Conservation (phyloP, 2,113 vertebrate genomes). For the Ceratotherium simum region DNA sequence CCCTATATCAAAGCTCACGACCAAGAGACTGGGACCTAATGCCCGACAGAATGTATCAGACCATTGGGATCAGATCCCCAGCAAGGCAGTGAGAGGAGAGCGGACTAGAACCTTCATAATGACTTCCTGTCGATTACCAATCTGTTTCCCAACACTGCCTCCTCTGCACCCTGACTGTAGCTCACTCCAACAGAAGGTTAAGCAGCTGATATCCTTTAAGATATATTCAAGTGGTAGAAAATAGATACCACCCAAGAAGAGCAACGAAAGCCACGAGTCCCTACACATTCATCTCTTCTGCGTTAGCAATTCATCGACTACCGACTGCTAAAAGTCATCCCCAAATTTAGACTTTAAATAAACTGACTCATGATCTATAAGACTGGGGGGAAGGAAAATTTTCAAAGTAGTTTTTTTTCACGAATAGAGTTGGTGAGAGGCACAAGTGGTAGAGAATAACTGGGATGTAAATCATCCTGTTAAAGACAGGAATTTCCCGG, state of each 20-base stretch:
- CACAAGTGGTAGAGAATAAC: neutral
- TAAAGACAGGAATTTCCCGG: neutral
- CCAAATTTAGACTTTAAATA: conserved; percentile 9
- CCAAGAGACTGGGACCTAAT: neutral
- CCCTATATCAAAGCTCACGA: neutral
- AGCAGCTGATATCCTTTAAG: neutral
- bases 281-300: neutral
- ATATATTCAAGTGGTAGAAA: neutral
- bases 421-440: neutral
- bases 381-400: neutral
- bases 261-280: neutral
- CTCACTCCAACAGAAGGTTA: neutral
- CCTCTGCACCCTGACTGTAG: neutral
- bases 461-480: neutral
- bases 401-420: neutral
- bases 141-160: neutral
- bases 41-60: neutral
- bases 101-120: neutral
- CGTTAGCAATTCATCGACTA: neutral
- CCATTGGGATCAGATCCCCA: neutral
- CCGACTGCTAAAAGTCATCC: neutral
- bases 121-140: neutral
- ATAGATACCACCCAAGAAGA: neutral
- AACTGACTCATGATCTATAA: neutral
- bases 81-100: neutral